phyloP scores from a whole-genome alignment of 1,140 invertebrate species.

The Camponotus pennsylvanicus region DNA sequence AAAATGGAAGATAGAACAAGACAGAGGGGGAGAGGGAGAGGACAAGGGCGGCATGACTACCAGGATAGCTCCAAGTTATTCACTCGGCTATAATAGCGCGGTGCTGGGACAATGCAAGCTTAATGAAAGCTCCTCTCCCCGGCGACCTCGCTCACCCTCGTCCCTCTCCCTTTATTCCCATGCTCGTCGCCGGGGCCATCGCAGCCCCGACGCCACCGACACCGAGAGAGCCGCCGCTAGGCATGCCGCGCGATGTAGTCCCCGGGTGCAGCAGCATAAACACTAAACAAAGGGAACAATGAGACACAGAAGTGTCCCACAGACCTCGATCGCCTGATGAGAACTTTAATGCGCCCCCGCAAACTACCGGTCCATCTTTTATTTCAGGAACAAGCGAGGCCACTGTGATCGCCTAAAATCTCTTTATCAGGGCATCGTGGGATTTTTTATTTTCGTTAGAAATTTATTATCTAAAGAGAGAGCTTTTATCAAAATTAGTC shows the following conservation, averaged over 20 bases:
- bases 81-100: conserved; percentile 79
- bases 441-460: background rate
- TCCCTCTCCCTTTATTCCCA: background rate
- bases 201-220: conserved; percentile 19
- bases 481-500: background rate
- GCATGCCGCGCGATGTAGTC: conserved; percentile 42
- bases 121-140: conserved; percentile 80
- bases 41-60: conserved; percentile 62
- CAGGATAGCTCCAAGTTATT: conserved; percentile 79
- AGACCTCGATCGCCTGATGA: conserved; percentile 84
- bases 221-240: conserved; percentile 26
- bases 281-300: conserved; percentile 83
- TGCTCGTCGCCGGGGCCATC: background rate
- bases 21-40: background rate
- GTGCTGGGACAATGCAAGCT: conserved; percentile 82
- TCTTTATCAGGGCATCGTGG: background rate
- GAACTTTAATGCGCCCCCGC: conserved; percentile 80
- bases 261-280: conserved; percentile 76
- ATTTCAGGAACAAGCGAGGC: conserved; percentile 48
- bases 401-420: background rate
- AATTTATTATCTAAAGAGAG: background rate
- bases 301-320: conserved; percentile 79
- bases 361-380: conserved; percentile 68
- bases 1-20: background rate
- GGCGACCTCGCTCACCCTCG: background rate